These are phyloP conservation scores for Sarcophaga bullata DNA, from an alignment of 1,140 invertebrate genomes.

Conservation along the genomic window DNA sequence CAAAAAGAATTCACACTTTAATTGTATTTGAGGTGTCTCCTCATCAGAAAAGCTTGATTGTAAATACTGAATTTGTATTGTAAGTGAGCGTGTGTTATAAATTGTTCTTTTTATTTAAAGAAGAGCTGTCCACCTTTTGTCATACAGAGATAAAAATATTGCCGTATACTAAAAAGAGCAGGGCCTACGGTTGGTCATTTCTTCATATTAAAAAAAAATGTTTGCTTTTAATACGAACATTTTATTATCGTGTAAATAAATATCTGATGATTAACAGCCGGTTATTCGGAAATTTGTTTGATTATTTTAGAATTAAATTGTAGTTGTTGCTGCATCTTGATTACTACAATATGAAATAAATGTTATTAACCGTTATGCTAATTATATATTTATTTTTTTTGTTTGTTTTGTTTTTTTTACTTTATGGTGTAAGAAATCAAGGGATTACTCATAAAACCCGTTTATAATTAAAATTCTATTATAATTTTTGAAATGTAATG, in stretches of 20 bases:
- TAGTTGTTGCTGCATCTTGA: background rate
- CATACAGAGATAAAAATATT: too few relatives aligned
- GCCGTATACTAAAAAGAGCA: too few relatives aligned
- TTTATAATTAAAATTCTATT: background rate
- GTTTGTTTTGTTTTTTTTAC: background rate
- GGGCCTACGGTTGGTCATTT: background rate
- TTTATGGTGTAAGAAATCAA: background rate
- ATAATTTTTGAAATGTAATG: background rate
- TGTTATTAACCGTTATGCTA: background rate
- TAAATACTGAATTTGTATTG: too few relatives aligned
- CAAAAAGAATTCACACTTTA: too few relatives aligned
- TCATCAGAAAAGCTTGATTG: too few relatives aligned
- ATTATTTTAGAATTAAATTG: slow-evolving; percentile 20
- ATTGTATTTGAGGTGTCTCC: too few relatives aligned
- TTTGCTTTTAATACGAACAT: background rate
- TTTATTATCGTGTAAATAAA: background rate
- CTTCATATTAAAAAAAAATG: too few relatives aligned
- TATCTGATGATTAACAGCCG: background rate
- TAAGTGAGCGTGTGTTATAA: too few relatives aligned
- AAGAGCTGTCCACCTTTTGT: too few relatives aligned
- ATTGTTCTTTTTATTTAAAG: too few relatives aligned
- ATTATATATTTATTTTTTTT: background rate
- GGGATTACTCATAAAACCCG: background rate
- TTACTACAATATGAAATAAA: slow-evolving; percentile 9
- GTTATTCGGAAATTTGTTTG: background rate